phyloP scores from a whole-genome alignment of 30 jellyfish, hydroid and myxozoan species.

The Turritopsis dohrnii region DNA sequence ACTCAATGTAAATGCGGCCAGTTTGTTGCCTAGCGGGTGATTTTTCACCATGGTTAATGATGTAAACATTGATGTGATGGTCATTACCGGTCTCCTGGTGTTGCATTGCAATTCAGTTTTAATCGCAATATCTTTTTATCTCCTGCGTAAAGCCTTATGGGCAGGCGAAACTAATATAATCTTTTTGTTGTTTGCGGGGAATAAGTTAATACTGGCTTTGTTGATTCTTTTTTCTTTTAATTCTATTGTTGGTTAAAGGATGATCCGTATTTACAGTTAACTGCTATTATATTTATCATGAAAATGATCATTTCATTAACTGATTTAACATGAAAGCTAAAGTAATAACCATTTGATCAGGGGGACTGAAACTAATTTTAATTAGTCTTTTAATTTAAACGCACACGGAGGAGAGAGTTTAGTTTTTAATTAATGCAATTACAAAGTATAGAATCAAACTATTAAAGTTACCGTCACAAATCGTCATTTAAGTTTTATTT shows the following conservation, averaged over 20 bases:
- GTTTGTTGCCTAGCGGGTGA: background rate
- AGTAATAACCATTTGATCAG: background rate
- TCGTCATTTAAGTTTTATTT: no score
- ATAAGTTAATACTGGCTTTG: background rate
- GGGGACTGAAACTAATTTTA: background rate
- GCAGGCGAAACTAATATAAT: background rate
- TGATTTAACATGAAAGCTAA: background rate
- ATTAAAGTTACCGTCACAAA: no score
- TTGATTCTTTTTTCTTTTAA: background rate
- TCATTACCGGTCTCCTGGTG: background rate
- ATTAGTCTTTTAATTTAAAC: background rate
- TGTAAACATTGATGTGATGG: background rate
- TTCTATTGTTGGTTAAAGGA: background rate
- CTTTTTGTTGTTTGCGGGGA: background rate
- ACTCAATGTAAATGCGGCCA: background rate
- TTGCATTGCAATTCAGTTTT: background rate
- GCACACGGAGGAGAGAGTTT: background rate
- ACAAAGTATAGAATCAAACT: no score
- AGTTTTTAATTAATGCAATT: no score
- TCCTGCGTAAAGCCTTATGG: background rate
- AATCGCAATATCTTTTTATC: background rate
- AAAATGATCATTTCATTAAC: background rate
- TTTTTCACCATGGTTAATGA: background rate
- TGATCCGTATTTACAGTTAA: background rate
- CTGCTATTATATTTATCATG: background rate